Evolutionary conservation across 2,888 invertebrate species (phyloP).

Genomic region (Melikaiella ostensackeni): DNA sequence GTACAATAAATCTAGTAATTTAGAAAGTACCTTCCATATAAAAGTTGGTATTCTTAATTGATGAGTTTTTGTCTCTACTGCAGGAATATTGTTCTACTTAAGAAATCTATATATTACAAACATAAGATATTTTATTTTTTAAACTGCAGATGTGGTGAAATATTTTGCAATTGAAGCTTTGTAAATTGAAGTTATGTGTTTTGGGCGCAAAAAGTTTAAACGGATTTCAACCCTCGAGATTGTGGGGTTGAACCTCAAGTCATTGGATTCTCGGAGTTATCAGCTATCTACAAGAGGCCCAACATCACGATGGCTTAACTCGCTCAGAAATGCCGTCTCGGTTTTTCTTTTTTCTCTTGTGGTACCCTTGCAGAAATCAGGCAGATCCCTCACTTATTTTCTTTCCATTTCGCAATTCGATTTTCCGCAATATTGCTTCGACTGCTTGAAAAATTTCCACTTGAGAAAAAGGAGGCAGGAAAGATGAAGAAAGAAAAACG

Average conservation of each 20-base stretch:
- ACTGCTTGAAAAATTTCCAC: slow-evolving; percentile 70
- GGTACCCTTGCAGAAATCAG: slow-evolving; percentile 46
- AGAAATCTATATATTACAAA: too few species aligned
- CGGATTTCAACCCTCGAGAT: slow-evolving; percentile 42
- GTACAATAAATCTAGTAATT: too few species aligned
- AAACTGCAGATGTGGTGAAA: background rate
- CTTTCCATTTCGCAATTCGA: slow-evolving; percentile 73
- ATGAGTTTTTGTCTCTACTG: too few species aligned
- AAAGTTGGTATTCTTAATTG: too few species aligned
- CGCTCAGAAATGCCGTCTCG: slow-evolving; percentile 67
- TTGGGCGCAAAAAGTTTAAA: slow-evolving; percentile 36
- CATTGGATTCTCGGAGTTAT: slow-evolving; percentile 68
- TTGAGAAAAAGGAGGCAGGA: slow-evolving; percentile 63
- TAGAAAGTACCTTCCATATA: too few species aligned
- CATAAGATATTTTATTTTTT: background rate
- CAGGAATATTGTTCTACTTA: too few species aligned
- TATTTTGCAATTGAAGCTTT: background rate
- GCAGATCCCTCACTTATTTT: slow-evolving; percentile 70
- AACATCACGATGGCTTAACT: slow-evolving; percentile 72
- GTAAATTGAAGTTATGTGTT: background rate
- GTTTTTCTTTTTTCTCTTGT: slow-evolving; percentile 46
- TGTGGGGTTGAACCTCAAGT: slow-evolving; percentile 33
- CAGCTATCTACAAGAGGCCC: slow-evolving; percentile 65
- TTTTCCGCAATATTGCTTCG: slow-evolving; percentile 74
- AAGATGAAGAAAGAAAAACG: slow-evolving; percentile 52